Base-by-base conservation (phyloP, 37 sponge, comb jelly and placozoan genomes). In the Beroe ovata region DNA sequence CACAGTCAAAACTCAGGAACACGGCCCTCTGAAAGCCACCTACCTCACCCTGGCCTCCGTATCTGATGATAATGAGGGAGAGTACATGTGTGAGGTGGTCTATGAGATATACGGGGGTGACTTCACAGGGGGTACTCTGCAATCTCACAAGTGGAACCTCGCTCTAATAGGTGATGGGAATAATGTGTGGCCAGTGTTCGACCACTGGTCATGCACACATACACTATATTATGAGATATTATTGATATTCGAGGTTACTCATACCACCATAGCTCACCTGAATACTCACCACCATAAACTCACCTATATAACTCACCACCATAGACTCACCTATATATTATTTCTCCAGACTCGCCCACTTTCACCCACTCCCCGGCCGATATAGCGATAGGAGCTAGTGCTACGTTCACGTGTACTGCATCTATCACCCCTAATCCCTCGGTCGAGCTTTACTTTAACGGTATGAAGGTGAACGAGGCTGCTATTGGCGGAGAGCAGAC, bases 351-450 rank as follows among this genome's bases (percentile, higher is more conserved):
- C n/a, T n/a, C n/a, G n/a, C n/a, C n/a, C n/a, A n/a, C n/a, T n/a
- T n/a, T n/a, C n/a, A n/a, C n/a, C n/a, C n/a, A n/a, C n/a, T n/a
- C n/a, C n/a, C n/a, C n/a, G n/a, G n/a, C n/a, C n/a, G n/a, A n/a
- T 4, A 20, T 71, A 3, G 35, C 29, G 84, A 42, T 40, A 8
- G 84, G 84, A 6, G 28, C 26, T 2, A 42, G 54, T 39, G 84
- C 84, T 25, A 40, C 84, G 54, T 77, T 77, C 54, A 77, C 84
- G 2, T 77, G 84, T 41, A 6, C 23, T 25, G 33, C 84, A 39
- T 42, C 84, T 0, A 35, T 77, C 8, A 23, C 84, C 26, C 84
- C 84, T 8, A 77, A 35, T 41, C 84, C 84, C n/a, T n/a, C 14
- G 14, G 33, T 35, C 3, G 4, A 41, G 16, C 20, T 77, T 23